phyloP scores from a whole-genome alignment of 1,140 invertebrate species.

The Drosophila baimaii region DNA sequence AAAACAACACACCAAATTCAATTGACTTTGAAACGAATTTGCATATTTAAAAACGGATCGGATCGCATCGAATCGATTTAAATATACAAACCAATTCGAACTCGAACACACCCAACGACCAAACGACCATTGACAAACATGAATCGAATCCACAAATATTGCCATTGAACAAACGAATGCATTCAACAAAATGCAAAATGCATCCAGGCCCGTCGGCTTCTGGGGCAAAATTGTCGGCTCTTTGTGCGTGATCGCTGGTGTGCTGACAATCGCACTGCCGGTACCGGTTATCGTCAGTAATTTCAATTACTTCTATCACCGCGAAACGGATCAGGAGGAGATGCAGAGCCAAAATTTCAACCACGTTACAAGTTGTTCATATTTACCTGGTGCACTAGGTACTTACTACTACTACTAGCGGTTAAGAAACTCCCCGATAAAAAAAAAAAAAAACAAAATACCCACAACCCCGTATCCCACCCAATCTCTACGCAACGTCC shows the following conservation, averaged over 20 bases:
- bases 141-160: slow-evolving; percentile 72
- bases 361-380: slow-evolving; percentile 98
- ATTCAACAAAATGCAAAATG: slow-evolving; percentile 54
- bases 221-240: slow-evolving; percentile 99
- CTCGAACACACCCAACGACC: slow-evolving; percentile 39
- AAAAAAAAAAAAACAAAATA: neutral
- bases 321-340: slow-evolving; percentile 99
- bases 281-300: slow-evolving; percentile 99
- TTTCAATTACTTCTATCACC: slow-evolving; percentile 99
- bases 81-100: slow-evolving; percentile 66
- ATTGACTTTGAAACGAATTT: slow-evolving; percentile 71
- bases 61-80: slow-evolving; percentile 51
- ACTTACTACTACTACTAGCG: slow-evolving; percentile 81
- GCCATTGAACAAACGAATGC: slow-evolving; percentile 61
- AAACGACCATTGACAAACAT: slow-evolving; percentile 58
- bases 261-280: slow-evolving; percentile 98
- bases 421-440: slow-evolving; percentile 19
- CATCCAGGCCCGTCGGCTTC: slow-evolving; percentile 96
- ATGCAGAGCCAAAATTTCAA: slow-evolving; percentile 99
- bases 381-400: slow-evolving; percentile 95
- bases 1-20: slow-evolving; percentile 44
- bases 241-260: slow-evolving; percentile 99
- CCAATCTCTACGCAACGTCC: slow-evolving; percentile 22
- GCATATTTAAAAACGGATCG: slow-evolving; percentile 68
- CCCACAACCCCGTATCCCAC: slow-evolving; percentile 27